These are phyloP conservation scores for Copidosoma aretas DNA, from an alignment of 2,888 invertebrate genomes.

Conservation along the genomic window DNA sequence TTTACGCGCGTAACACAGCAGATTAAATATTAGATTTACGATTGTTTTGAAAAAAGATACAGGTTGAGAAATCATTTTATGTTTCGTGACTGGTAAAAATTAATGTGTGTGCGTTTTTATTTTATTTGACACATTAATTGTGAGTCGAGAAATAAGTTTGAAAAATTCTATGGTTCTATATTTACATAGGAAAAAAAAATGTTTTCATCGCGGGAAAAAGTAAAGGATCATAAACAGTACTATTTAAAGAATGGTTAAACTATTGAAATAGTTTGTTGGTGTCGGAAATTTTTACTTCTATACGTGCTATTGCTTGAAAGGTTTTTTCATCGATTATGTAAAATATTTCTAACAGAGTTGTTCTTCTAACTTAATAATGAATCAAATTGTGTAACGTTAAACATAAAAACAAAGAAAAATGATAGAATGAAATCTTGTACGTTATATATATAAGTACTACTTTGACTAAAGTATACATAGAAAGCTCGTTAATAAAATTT, in stretches of 20 bases:
- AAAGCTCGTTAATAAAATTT: constrained; percentile 12
- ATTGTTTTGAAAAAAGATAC: neutral
- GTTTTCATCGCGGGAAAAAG: too few relatives aligned
- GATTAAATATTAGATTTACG: neutral
- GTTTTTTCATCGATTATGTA: constrained; percentile 8
- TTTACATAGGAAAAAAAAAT: too few relatives aligned
- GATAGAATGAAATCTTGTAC: constrained; percentile 11
- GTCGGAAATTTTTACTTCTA: constrained; percentile 23
- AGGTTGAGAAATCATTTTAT: neutral
- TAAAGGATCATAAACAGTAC: too few relatives aligned
- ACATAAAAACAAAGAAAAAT: constrained; percentile 1
- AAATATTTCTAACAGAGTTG: neutral
- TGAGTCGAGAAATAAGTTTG: too few relatives aligned
- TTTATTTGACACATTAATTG: too few relatives aligned
- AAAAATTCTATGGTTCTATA: too few relatives aligned
- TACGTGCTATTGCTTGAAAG: constrained; percentile 10
- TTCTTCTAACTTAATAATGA: neutral
- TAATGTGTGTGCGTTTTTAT: neutral
- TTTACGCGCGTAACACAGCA: constrained; percentile 1
- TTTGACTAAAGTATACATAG: constrained; percentile 6
- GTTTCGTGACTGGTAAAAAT: constrained; percentile 12
- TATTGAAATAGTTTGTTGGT: constrained; percentile 21
- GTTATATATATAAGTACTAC: neutral
- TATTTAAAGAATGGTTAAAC: too few relatives aligned
- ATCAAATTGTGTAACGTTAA: neutral